A percentile compares a stretch with the other conserved stretches of the same genome.
These are phyloP conservation scores for Hydrochoerus hydrochaeris DNA, from an alignment of 2,113 vertebrate genomes.

Conservation along the genomic window DNA sequence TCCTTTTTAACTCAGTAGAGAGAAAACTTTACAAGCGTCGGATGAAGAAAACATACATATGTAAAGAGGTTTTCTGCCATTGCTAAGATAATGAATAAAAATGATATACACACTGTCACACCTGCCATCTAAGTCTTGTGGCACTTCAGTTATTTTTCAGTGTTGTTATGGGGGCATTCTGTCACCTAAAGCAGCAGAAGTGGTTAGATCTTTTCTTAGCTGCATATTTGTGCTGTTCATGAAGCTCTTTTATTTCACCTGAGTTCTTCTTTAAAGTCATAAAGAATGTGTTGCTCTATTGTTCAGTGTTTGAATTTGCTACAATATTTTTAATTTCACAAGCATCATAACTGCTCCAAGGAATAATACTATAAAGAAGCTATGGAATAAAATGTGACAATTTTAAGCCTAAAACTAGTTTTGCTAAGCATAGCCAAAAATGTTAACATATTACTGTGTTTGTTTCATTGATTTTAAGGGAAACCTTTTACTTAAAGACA, in stretches of 20 bases:
- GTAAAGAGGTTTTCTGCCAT: not conserved
- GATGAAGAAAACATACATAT: not conserved
- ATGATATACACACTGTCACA: not conserved
- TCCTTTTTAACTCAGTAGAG: not conserved
- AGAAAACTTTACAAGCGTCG: not conserved
- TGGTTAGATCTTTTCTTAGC: not conserved
- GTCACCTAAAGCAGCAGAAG: not conserved
- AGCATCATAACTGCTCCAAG: not conserved
- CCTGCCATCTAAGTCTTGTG: not conserved
- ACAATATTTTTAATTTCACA: conserved; percentile 18
- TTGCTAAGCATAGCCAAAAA: not conserved
- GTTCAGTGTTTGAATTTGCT: conserved; percentile 29
- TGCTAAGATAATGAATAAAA: conserved; percentile 23
- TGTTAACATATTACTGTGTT: not conserved
- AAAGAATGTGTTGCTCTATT: conserved; percentile 13
- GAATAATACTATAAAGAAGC: not conserved
- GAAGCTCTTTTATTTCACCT: conserved; percentile 5
- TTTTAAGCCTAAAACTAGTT: not conserved
- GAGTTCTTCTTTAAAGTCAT: not conserved
- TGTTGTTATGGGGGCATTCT: not conserved
- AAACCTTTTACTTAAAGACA: not conserved
- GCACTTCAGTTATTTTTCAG: not conserved
- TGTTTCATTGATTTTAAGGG: not conserved
- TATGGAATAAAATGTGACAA: not conserved
- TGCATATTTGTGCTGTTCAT: not conserved